Evolutionary conservation across 1,140 invertebrate genomes (phyloP).

Genomic region (Globodera ellingtonae): DNA sequence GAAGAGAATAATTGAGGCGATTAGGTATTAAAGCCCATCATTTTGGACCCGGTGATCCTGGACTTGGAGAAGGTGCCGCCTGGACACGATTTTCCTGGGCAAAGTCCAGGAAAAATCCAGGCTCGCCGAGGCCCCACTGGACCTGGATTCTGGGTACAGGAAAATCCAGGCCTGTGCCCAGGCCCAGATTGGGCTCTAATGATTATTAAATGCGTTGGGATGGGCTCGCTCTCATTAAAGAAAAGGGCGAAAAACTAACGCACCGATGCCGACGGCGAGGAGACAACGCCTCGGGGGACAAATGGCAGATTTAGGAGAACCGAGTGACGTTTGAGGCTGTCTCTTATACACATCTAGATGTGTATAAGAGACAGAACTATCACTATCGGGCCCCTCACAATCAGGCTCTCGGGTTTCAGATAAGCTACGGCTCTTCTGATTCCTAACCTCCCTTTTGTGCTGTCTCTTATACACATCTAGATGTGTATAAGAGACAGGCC

Average conservation of each 20-base stretch:
- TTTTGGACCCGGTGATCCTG: no score
- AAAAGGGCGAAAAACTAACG: neutral
- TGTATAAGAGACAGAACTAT: no score
- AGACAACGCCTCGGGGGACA: constrained; percentile 5
- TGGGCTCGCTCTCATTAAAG: no score
- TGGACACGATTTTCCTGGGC: neutral
- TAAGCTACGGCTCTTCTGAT: no score
- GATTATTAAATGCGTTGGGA: no score
- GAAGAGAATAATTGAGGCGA: constrained; percentile 11
- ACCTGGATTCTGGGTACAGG: no score
- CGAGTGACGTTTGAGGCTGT: neutral
- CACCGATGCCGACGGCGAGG: neutral
- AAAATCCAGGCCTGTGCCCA: neutral
- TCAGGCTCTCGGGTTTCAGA: no score
- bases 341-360: no score
- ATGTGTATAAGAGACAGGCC: no score
- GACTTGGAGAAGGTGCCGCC: neutral
- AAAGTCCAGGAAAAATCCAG: neutral
- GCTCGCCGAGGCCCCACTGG: no score
- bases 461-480: no score
- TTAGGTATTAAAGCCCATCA: no score
- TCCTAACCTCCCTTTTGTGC: neutral
- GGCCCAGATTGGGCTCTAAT: neutral
- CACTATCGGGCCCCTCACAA: neutral
- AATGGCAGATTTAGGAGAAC: constrained; percentile 26